Evolutionary conservation across 1,140 invertebrate species (phyloP), one percentile per base, ranked within the genome.

Genomic region (Metopolophium dirhodum): DNA sequence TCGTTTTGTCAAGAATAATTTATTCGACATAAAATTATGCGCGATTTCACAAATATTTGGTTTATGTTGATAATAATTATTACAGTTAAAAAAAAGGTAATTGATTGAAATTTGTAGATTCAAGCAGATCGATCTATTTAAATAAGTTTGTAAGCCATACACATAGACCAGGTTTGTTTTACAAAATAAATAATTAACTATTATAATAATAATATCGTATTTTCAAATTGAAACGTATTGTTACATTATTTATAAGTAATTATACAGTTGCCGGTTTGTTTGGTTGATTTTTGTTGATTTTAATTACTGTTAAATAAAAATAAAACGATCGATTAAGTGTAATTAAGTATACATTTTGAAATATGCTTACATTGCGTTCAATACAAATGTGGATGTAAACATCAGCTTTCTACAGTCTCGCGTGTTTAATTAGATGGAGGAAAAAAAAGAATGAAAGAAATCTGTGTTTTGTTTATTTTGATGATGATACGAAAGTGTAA

Each of bases 391-490:
- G 11, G 61, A 68, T 68, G 61, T n/a, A 68, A 68, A 68, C 11
- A 68, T 68, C 11, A 68, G 30, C 9, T 68, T 68, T 68, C 61
- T 77, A 77, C 14, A n/a, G n/a, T 77, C 30, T 77, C 14, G 14
- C n/a, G 18, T 77, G 6, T 77, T 77, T 77, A 77, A 77, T 77
- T 77, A n/a, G 61, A 77, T 18, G n/a, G 14, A n/a, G n/a, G 14
- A 18, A n/a, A 77, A 37, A 41, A 68, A 77, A 77, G 26, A n/a
- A 18, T 6, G 61, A 77, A 77, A n/a, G n/a, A 18, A 77, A 77
- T n/a, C 11, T 77, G 61, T 77, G n/a, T n/a, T 77, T 77, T 77
- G 61, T 77, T 77, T 77, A 77, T 77, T 77, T 77, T 77, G 61
- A 77, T n/a, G 61, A 77, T n/a, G 61, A n/a, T 77, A 77, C 30